Evolutionary conservation across 2,797 vertebrate species (phyloP), one percentile per base, ranked within the genome.

Genomic region (Micromesistius poutassou): DNA sequence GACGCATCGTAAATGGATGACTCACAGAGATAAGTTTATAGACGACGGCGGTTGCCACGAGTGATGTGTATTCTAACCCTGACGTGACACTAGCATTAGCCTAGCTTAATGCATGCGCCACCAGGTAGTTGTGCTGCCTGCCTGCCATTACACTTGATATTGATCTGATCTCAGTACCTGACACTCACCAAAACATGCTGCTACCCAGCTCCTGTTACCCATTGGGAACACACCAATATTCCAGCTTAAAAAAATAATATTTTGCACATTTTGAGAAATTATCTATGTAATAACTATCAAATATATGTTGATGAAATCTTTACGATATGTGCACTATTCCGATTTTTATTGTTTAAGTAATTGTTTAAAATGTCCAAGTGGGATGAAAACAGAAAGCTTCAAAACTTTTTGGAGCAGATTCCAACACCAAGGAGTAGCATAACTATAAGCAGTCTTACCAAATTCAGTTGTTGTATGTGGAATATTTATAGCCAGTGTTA

Each of bases 101-200:
- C 74, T 28, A 70, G 78, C 73, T 81, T 74, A 78, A 50, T 30
- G 12, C 25, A 33, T 31, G 30, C 38, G n/a, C 9, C 66, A 68
- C 25, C 62, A 28, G 28, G 78, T 72, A 70, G 76, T 87, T 73
- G 72, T 8, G 12, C 78, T 77, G 76, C 76, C 2, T 72, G 79
- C 77, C 62, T 72, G 74, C 74, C 76, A 79, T 81, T 78, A 82
- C 77, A 77, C 19, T 75, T 73, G 74, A 73, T 86, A 91, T 92
- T 72, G 90, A 91, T 90, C 1, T 68, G 8, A 19, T 66, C 77
- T 85, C 77, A 76, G 79, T 8, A 72, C 76, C 74, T 74, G 73
- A 89, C 77, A 87, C 85, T 84, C 83, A 83, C 82, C 62, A 75
- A 74, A 84, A 84, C 84, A 82, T 81, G 84, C 72, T 13, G 84